Percentiles rank a stretch among this genome's conserved stretches.
phyloP scores from a whole-genome alignment of 2,797 vertebrate genomes.

The Ctenopoma multispine region DNA sequence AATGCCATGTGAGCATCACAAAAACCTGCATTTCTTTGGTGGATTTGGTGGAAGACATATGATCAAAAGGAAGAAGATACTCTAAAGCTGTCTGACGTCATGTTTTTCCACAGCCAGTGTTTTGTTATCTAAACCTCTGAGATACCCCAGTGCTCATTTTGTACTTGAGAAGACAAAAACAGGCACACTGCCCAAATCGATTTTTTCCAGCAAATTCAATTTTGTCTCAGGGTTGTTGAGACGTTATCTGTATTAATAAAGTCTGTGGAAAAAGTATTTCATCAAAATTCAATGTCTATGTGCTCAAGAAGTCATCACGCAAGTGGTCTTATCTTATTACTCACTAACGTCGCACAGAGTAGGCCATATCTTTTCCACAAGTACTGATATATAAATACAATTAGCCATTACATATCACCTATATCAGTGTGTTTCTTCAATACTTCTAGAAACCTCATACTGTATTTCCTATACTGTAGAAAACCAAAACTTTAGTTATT shows the following conservation, averaged over 20 bases:
- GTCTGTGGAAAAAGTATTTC: neutral
- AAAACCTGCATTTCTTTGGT: too few relatives aligned
- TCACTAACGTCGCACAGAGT: neutral
- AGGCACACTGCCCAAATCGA: neutral
- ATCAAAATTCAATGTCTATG: slow-evolving; percentile 17
- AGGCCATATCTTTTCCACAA: neutral
- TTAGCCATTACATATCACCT: neutral
- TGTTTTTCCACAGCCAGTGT: neutral
- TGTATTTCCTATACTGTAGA: too few relatives aligned
- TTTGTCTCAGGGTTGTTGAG: neutral
- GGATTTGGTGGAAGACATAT: too few relatives aligned
- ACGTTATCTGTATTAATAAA: slow-evolving; percentile 23
- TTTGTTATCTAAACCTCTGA: slow-evolving; percentile 29
- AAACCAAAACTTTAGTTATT: too few relatives aligned
- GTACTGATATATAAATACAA: neutral
- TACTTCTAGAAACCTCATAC: too few relatives aligned
- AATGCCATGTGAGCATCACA: too few relatives aligned
- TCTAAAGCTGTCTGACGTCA: neutral
- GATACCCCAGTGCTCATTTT: slow-evolving; percentile 38
- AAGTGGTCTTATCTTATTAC: neutral
- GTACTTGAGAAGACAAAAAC: slow-evolving; percentile 2
- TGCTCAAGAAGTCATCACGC: slow-evolving; percentile 19
- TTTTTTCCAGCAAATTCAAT: slow-evolving; percentile 16
- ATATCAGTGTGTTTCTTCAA: too few relatives aligned
- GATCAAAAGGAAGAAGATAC: too few relatives aligned